Evolutionary conservation across 1,140 invertebrate species (phyloP), one percentile per base, ranked within the genome.

Genomic region (Orius laevigatus): DNA sequence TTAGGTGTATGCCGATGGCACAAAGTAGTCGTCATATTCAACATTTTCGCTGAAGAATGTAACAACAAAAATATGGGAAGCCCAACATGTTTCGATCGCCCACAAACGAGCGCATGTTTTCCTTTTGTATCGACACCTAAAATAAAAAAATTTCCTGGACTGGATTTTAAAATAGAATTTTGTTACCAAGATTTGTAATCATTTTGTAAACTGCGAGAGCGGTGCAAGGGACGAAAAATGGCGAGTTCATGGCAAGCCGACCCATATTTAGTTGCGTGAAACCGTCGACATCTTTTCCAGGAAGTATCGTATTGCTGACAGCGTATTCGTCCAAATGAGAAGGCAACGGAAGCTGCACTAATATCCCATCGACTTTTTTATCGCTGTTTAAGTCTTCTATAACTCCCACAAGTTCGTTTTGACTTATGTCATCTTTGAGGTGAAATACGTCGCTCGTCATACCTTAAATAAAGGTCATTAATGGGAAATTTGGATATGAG

Each of bases 241-340:
- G 67, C 67, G 79, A 76, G 61, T 87, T 83, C 12, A 79, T 61
- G 53, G 76, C 76, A 16, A 91, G 63, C 53, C 75, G 75, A 31
- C 85, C 86, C 43, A 86, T 68, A 64, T 88, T 89, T n/a, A 69
- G 63, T 48, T 76, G 73, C 61, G 84, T 79, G 57, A 93, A 92
- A 20, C 89, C 89, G 69, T 93, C 90, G 1, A 94, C 86, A 73
- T 94, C 89, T 66, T 94, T 94, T 1, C 68, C 64, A 1, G 81
- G 81, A 33, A 67, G 61, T 0, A 94, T 76, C 4, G 81, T 72
- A 68, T 92, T 84, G 59, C 83, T 87, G 2, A 90, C 70, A 57
- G 66, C 72, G 57, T 76, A 70, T 59, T 87, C 84, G 55, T 74
- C 67, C 10, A 92, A 82, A 51, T 78, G 74, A 2, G 69, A 62